A percentile compares a stretch with the other conserved stretches of the same genome.
These are phyloP conservation scores for Antheraea mylitta DNA, from an alignment of 1,140 invertebrate species.

Conservation along the genomic window DNA sequence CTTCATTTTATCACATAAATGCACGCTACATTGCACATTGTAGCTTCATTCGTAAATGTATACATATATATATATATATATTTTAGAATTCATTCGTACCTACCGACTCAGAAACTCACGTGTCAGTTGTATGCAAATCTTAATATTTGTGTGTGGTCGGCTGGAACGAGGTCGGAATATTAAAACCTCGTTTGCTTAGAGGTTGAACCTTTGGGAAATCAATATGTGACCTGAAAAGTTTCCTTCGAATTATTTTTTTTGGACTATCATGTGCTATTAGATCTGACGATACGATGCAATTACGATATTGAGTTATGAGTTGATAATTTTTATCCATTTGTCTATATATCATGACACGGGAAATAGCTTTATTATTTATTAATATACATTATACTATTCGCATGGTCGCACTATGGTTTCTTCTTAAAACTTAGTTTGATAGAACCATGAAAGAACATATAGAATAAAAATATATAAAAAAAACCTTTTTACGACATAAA, in stretches of 20 bases:
- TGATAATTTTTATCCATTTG: no score
- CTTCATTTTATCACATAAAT: neutral
- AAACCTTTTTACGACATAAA: no score
- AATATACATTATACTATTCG: no score
- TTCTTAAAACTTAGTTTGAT: no score
- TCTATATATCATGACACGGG: no score
- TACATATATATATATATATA: no score
- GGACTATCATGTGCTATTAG: neutral
- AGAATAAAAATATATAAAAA: no score
- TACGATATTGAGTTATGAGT: neutral
- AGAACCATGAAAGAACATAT: no score
- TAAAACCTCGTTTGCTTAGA: conserved; percentile 15
- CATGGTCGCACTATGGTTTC: no score
- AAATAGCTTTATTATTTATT: no score
- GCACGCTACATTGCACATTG: neutral
- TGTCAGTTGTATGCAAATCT: conserved; percentile 10
- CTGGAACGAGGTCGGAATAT: conserved; percentile 2
- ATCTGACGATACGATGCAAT: neutral
- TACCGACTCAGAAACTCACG: neutral
- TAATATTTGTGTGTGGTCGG: conserved; percentile 1
- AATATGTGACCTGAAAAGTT: conserved; percentile 12
- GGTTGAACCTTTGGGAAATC: conserved; percentile 13
- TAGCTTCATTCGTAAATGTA: neutral
- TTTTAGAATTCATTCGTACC: neutral
- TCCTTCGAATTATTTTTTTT: conserved; percentile 6